phyloP scores from a whole-genome alignment of 2,797 vertebrate species.

The Diceros bicornis region DNA sequence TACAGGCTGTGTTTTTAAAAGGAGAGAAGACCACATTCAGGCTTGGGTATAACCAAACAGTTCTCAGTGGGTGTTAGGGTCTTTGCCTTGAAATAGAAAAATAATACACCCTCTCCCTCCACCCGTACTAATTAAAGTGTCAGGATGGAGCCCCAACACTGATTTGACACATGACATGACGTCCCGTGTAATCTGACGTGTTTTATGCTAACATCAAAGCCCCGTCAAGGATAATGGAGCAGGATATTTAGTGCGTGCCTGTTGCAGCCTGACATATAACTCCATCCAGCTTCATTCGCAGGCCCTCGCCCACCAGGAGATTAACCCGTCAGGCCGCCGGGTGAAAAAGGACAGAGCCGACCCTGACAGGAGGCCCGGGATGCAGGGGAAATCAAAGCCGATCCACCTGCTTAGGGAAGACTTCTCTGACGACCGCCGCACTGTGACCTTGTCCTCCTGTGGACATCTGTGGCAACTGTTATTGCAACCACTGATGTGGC shows the following conservation, averaged over 20 bases:
- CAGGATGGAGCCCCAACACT: constrained; percentile 62
- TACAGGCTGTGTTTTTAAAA: constrained; percentile 44
- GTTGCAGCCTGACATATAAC: constrained; percentile 69
- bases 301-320: constrained; percentile 55
- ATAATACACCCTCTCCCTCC: constrained; percentile 57
- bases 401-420: constrained; percentile 66
- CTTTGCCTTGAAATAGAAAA: constrained; percentile 75
- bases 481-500: background rate
- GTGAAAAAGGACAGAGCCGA: constrained; percentile 53
- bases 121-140: constrained; percentile 77
- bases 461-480: background rate
- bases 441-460: rapidly evolving
- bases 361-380: background rate
- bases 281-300: constrained; percentile 63
- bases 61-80: constrained; percentile 67
- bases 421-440: rapidly evolving
- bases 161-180: constrained; percentile 72
- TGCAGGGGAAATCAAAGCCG: background rate
- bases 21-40: constrained; percentile 44
- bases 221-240: constrained; percentile 42
- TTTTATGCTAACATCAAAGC: constrained; percentile 73
- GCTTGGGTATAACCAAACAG: constrained; percentile 65
- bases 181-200: constrained; percentile 56
- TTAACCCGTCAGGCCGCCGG: background rate
- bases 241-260: background rate